These are phyloP conservation scores for Calliphora vicina DNA, from an alignment of 1,140 invertebrate genomes.

Conservation along the genomic window DNA sequence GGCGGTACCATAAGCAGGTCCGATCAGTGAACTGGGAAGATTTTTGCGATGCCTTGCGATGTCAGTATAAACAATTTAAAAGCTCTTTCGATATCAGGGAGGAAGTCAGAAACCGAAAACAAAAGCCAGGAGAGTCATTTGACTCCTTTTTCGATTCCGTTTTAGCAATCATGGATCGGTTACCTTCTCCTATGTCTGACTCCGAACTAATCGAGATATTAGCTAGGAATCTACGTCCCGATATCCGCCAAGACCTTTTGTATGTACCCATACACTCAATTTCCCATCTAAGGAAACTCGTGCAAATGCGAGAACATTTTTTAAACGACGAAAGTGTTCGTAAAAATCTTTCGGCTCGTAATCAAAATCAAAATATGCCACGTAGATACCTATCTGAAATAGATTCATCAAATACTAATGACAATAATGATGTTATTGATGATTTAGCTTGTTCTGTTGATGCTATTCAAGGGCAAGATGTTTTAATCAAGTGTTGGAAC, in stretches of 20 bases:
- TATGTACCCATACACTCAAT: too few relatives aligned
- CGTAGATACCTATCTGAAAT: background rate
- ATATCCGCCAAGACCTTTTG: conserved; percentile 35
- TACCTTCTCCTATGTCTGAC: too few relatives aligned
- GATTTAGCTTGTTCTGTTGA: background rate
- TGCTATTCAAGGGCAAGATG: background rate
- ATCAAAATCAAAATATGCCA: background rate
- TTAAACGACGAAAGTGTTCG: background rate
- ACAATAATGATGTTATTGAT: background rate
- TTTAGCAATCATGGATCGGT: too few relatives aligned
- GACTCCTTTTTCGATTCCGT: background rate
- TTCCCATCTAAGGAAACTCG: conserved; percentile 23
- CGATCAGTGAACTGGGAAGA: too few relatives aligned
- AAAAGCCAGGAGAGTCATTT: background rate
- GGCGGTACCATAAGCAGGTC: too few relatives aligned
- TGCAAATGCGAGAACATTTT: conserved; percentile 21
- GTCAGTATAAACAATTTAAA: background rate
- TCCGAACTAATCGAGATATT: too few relatives aligned
- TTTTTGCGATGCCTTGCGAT: background rate
- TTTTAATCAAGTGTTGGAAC: background rate
- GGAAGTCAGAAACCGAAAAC: background rate
- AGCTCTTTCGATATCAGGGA: background rate
- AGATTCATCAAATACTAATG: too few relatives aligned
- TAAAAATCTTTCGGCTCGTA: background rate
- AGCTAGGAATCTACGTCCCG: conserved; percentile 2